Percentiles rank a stretch among this genome's conserved stretches.
These are phyloP conservation scores for Zaprionus gabonicus DNA, from an alignment of 1,140 invertebrate genomes.

Conservation along the genomic window DNA sequence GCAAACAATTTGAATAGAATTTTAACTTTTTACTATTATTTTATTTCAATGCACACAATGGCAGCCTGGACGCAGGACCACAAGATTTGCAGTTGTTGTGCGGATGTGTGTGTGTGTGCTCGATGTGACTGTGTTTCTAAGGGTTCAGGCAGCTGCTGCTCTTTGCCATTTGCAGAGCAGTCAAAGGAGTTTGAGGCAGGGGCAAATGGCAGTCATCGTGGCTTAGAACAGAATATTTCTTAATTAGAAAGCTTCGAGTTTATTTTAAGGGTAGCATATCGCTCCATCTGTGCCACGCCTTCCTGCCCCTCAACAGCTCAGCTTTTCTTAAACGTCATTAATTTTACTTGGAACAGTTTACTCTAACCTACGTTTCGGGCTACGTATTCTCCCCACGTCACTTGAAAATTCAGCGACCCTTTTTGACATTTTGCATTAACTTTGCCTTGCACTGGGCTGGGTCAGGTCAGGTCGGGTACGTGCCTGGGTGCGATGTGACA, in stretches of 20 bases:
- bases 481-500: slow-evolving; percentile 60
- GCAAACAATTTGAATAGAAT: slow-evolving; percentile 84
- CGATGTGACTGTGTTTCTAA: slow-evolving; percentile 17
- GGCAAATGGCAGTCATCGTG: slow-evolving; percentile 60
- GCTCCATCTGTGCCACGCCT: not conserved
- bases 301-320: not conserved
- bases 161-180: slow-evolving; percentile 18
- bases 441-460: not conserved
- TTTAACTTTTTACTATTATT: slow-evolving; percentile 84
- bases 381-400: slow-evolving; percentile 8
- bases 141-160: slow-evolving; percentile 57
- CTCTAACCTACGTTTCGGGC: slow-evolving; percentile 56
- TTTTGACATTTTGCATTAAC: slow-evolving; percentile 56
- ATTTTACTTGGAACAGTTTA: slow-evolving; percentile 71
- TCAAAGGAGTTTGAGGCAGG: not conserved
- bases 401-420: slow-evolving; percentile 49
- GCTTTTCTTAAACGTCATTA: slow-evolving; percentile 76
- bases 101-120: slow-evolving; percentile 10
- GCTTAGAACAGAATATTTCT: slow-evolving; percentile 69
- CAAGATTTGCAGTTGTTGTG: slow-evolving; percentile 41
- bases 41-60: slow-evolving; percentile 80
- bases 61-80: slow-evolving; percentile 47
- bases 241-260: slow-evolving; percentile 78
- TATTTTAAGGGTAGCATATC: slow-evolving; percentile 62
- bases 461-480: slow-evolving; percentile 9